A percentile compares a stretch with the other conserved stretches of the same genome.
Conservation (phyloP, 2,797 vertebrate genomes). For the Onychomys leucogaster region DNA sequence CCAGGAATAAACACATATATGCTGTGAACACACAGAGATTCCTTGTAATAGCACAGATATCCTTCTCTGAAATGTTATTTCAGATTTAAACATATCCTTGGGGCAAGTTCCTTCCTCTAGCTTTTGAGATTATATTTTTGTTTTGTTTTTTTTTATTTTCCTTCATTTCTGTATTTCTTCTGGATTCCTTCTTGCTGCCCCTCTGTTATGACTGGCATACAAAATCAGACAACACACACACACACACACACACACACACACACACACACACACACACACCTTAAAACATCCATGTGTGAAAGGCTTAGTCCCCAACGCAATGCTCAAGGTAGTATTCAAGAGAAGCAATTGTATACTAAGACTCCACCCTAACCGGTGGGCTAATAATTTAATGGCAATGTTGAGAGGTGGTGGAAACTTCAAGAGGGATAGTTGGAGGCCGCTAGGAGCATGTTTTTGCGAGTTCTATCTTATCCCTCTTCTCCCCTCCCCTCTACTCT, state of each 20-base stretch:
- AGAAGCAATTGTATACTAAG: neutral
- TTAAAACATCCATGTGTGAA: neutral
- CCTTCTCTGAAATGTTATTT: neutral
- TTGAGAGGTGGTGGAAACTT: neutral
- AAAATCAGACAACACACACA: neutral
- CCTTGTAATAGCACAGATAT: neutral
- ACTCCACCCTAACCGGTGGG: neutral
- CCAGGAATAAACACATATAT: neutral
- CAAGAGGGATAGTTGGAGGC: neutral
- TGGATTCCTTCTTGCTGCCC: neutral
- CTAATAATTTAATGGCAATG: neutral
- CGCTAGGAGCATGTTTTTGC: neutral
- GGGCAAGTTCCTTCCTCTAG: neutral
- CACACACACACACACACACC: neutral
- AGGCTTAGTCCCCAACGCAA: neutral
- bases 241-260: neutral
- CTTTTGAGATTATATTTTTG: neutral
- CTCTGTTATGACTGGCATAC: neutral
- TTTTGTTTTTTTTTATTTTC: neutral
- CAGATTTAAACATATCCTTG: neutral
- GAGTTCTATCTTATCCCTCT: neutral
- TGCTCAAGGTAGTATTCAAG: neutral
- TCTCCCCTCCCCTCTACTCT: neutral
- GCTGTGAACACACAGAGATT: neutral
- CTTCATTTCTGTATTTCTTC: neutral